Evolutionary conservation across 1,140 invertebrate genomes (phyloP), one percentile per base, ranked within the genome.

Genomic region (Penaeus chinensis): DNA sequence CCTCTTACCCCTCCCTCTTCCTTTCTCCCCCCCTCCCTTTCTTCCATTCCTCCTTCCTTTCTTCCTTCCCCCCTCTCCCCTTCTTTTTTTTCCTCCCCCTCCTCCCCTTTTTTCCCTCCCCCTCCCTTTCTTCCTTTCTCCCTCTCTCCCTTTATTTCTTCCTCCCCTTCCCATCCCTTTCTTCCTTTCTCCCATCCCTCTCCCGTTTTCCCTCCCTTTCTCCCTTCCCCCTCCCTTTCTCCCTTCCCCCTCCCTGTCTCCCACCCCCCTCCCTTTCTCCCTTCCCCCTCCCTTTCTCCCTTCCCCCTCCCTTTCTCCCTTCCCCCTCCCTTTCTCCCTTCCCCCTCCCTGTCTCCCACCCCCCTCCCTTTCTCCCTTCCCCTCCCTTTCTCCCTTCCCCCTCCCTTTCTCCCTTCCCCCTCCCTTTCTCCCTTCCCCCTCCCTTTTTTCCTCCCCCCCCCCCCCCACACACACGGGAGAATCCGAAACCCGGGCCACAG

Each of bases 401-500:
- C 13, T 54, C 13, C 13, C 47, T 13, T 10, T 10, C 13, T 8
- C 13, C 13, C 47, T 0, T 8, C 8, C 47, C 8, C 8, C 47
- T 8, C 8, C 13, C 13, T 8, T 13, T 10, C 47, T 13, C 8
- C 47, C 47, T 8, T 10, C 13, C 10, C 47, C 13, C 47, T 79
- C 18, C 19, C 4, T 54, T 20, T 69, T 37, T 32, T 37, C 62
- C 37, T 69, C 27, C 62, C 42, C 22, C 27, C 69, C 76, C 61
- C 77, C 42, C 77, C 54, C 47, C n/a, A 16, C 61, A 47, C 42
- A 20, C 61, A 16, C 61, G n/a, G 18, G 77, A 60, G 47, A 47
- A 78, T 16, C 77, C 77, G 60, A 79, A 79, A 79, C 77, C 61
- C 54, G n/a, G 16, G 16, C 83, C 83, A 84, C 63, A 85, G 77